These are phyloP conservation scores for Colletes latitarsis DNA, from an alignment of 1,140 invertebrate genomes.

Conservation along the genomic window DNA sequence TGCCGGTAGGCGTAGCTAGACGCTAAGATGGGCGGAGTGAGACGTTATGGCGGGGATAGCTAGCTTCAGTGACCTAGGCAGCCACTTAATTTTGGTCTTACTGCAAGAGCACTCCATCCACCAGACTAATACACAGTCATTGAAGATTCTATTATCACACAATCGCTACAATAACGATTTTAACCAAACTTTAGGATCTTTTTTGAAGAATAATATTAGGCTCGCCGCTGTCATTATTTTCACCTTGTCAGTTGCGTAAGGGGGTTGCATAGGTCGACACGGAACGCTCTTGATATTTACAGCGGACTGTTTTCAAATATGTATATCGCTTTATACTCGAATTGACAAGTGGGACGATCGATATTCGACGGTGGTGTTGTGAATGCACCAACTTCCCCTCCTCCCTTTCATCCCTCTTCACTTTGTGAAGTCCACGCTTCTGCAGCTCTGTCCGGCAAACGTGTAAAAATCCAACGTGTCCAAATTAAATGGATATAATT, in stretches of 20 bases:
- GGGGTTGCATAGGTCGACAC: background rate
- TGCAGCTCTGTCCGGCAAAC: background rate
- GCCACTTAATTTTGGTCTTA: too few species aligned
- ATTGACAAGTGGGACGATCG: constrained; percentile 69
- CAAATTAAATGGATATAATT: constrained; percentile 19
- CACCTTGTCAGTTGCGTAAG: background rate
- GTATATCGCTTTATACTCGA: constrained; percentile 61
- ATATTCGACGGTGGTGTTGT: constrained; percentile 53
- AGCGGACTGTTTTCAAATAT: constrained; percentile 39
- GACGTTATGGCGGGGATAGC: too few species aligned
- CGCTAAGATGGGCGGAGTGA: too few species aligned
- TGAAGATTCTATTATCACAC: too few species aligned
- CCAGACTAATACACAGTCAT: too few species aligned
- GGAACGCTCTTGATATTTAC: constrained; percentile 31
- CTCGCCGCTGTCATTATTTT: background rate
- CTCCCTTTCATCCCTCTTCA: background rate
- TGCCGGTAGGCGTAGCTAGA: too few species aligned
- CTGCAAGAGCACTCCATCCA: too few species aligned
- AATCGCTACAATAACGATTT: too few species aligned
- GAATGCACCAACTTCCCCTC: background rate
- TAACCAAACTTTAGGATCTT: background rate
- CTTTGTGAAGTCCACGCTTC: background rate
- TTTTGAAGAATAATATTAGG: background rate
- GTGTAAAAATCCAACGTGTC: too few species aligned
- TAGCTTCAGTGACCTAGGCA: too few species aligned